A percentile compares a stretch with the other conserved stretches of the same genome.
phyloP scores from a whole-genome alignment of 2,113 vertebrate species.

The Aythya baeri region DNA sequence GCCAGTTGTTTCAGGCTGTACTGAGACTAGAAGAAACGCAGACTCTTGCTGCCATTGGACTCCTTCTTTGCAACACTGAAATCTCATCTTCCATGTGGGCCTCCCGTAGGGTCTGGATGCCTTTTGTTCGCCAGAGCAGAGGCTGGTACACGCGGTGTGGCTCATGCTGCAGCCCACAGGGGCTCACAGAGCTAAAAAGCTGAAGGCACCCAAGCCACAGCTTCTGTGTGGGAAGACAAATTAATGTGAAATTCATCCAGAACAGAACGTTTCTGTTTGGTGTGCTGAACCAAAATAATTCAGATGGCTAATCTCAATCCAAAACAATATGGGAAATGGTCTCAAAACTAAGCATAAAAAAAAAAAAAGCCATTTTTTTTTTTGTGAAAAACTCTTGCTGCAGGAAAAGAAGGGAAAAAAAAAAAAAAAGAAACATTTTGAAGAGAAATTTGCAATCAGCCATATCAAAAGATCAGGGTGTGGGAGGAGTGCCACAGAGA shows the following conservation, averaged over 20 bases:
- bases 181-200: background rate
- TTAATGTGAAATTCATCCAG: background rate
- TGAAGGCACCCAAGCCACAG: background rate
- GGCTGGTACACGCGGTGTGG: background rate
- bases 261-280: background rate
- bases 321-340: background rate
- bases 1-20: background rate
- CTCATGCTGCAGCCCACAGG: background rate
- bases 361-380: constrained; percentile 23
- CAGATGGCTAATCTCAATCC: background rate
- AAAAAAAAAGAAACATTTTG: background rate
- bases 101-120: background rate
- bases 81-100: background rate
- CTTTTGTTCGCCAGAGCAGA: background rate
- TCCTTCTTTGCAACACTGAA: background rate
- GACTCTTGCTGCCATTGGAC: background rate
- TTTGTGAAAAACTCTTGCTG: background rate
- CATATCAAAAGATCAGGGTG: constrained; percentile 33
- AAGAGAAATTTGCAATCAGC: constrained; percentile 34
- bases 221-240: background rate
- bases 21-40: background rate
- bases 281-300: background rate
- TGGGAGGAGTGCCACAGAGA: constrained; percentile 48
- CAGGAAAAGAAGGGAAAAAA: background rate
- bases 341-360: background rate